Evolutionary conservation across 1,140 invertebrate species (phyloP), one percentile per base, ranked within the genome.

Genomic region (Rhopalosiphum maidis): DNA sequence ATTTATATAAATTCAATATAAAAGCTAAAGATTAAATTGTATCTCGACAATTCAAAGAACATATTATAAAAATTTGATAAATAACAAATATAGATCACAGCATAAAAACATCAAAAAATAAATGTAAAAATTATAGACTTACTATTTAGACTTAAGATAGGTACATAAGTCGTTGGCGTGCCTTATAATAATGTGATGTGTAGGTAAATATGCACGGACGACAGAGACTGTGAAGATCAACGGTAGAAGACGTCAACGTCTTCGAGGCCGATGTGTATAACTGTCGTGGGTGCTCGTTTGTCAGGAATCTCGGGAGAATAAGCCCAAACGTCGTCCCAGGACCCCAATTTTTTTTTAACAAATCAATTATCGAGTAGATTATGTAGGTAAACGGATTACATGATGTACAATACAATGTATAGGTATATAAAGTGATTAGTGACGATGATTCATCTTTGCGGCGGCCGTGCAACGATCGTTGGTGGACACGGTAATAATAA

Each of bases 391-490:
- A 18, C n/a, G 60, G 60, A 77, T 77, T 77, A 77, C 60, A n/a
- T 15, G 30, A 77, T 77, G 11, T 77, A n/a, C n/a, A 35, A 77
- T 77, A 77, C 0, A 51, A 51, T 68, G 60, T 68, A n/a, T 77
- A 37, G 18, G 22, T 83, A 77, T 77, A 46, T 46, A 51, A 18
- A 48, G 48, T 18, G 15, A 51, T 51, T 77, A 37, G 77, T 46
- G 60, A 15, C 11, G 85, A 89, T 89, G 87, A 89, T 89, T 89
- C 87, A 89, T 54, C 48, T 46, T 30, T n/a, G 25, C 37, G 48
- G 25, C 37, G 41, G 41, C 23, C 83, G 41, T 25, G 41, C 41
- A 43, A 15, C 22, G 11, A 46, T 86, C 43, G 25, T 11, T 15
- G 85, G 43, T 86, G 25, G 85, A 46, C 60, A 46, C 60, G 15